Evolutionary conservation across 2,888 invertebrate species (phyloP), one percentile per base, ranked within the genome.

Genomic region (Polia nebulosa): DNA sequence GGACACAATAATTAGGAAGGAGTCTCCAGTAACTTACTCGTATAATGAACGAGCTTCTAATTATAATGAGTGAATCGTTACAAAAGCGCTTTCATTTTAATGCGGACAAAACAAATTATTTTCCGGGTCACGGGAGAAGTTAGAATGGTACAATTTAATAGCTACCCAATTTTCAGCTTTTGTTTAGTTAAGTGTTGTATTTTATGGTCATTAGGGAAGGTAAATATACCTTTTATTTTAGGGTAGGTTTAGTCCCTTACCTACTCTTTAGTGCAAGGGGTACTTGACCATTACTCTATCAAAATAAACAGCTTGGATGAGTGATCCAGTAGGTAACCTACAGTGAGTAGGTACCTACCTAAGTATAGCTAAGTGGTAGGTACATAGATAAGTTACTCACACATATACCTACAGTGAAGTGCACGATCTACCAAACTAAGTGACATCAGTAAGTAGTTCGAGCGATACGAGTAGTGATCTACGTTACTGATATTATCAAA

Each of bases 31-130:
- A 52, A 55, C 67, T 59, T 66, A n/a, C n/a, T n/a, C n/a, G n/a
- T n/a, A 45, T 52, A 81, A 77, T 81, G 56, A 76, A 70, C 63
- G 52, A 76, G 62, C 34, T 44, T n/a, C 51, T 59, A 60, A 74
- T 80, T 79, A 79, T 78, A 80, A 75, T 80, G 56, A 80, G 62
- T 59, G 72, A 70, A 76, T 76, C 62, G 52, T 56, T 71, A 76
- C 78, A 81, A 81, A 77, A 81, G 78, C 47, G 39, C 44, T 67
- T 75, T 59, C 45, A 51, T 80, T 79, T 58, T 34, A 76, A 55
- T 58, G 47, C 45, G 58, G 44, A 58, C 51, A 61, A 76, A 61
- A 76, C 68, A 76, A 80, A 61, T 77, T 52, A 45, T 60, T 71
- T 77, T 81, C 59, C 72, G 56, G 61, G 70, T 81, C 72, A 52